Conservation (phyloP, 1,140 invertebrate genomes). For the Catajapyx aquilonaris region DNA sequence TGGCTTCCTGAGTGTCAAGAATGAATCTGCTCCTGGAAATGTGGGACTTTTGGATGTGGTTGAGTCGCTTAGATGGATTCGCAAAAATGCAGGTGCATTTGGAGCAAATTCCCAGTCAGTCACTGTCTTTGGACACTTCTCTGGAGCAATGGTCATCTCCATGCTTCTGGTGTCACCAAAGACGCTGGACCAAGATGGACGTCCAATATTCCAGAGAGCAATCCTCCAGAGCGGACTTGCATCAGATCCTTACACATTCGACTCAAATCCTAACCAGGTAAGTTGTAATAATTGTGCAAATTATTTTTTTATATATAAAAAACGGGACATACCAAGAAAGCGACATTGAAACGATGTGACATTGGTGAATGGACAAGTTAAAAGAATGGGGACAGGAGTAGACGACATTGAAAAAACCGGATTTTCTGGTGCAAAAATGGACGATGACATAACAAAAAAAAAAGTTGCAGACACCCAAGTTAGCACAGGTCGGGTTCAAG, state of each 20-base stretch:
- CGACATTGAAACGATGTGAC: too few species aligned
- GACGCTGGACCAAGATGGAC: background rate
- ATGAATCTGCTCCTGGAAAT: background rate
- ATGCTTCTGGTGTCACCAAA: background rate
- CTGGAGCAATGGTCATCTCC: background rate
- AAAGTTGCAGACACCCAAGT: too few species aligned
- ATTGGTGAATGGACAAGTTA: too few species aligned
- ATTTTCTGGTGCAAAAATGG: too few species aligned
- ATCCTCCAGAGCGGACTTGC: background rate
- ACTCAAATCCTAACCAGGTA: background rate
- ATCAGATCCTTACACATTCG: background rate
- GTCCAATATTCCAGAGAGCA: background rate
- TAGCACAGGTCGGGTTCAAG: too few species aligned
- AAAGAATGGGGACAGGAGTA: too few species aligned
- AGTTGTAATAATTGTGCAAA: too few species aligned
- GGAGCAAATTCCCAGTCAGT: background rate
- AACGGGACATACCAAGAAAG: too few species aligned
- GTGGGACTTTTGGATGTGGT: background rate
- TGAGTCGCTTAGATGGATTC: background rate
- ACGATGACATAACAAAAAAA: too few species aligned
- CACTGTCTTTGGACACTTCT: background rate
- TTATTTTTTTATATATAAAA: too few species aligned
- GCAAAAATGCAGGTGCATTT: background rate
- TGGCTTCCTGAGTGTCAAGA: background rate
- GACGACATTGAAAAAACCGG: too few species aligned